Evolutionary conservation across 1,140 invertebrate genomes (phyloP).

Genomic region (Eubasilissa regina): DNA sequence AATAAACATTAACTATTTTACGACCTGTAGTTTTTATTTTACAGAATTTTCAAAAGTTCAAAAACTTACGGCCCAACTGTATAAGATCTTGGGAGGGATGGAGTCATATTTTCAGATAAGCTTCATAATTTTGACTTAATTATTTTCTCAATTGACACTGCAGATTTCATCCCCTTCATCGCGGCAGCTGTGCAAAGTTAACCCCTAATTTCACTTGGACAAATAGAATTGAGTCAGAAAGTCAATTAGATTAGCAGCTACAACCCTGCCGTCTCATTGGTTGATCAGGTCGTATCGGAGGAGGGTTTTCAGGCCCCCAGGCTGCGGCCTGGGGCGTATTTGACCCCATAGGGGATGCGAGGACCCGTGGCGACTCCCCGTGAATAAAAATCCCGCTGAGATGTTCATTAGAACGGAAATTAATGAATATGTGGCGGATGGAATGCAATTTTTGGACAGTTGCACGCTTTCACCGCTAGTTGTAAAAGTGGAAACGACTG

Average conservation of each 20-base stretch:
- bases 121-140: too few relatives aligned
- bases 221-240: not conserved
- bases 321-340: not conserved
- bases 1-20: too few relatives aligned
- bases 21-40: too few relatives aligned
- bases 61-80: too few relatives aligned
- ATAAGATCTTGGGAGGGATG: too few relatives aligned
- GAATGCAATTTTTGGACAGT: too few relatives aligned
- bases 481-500: too few relatives aligned
- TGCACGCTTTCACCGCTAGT: too few relatives aligned
- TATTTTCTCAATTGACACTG: too few relatives aligned
- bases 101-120: too few relatives aligned
- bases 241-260: not conserved
- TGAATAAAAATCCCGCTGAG: constrained; percentile 10
- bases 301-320: not conserved
- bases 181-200: not conserved
- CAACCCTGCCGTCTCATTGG: constrained; percentile 5
- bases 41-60: too few relatives aligned
- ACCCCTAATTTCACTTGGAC: not conserved
- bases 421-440: not conserved
- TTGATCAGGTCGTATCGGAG: not conserved
- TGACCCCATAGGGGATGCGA: not conserved
- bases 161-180: not conserved
- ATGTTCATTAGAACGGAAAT: constrained; percentile 10
- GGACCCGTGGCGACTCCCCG: not conserved